Base-by-base conservation (phyloP, 2,113 vertebrate species). In the Embiotoca jacksoni region DNA sequence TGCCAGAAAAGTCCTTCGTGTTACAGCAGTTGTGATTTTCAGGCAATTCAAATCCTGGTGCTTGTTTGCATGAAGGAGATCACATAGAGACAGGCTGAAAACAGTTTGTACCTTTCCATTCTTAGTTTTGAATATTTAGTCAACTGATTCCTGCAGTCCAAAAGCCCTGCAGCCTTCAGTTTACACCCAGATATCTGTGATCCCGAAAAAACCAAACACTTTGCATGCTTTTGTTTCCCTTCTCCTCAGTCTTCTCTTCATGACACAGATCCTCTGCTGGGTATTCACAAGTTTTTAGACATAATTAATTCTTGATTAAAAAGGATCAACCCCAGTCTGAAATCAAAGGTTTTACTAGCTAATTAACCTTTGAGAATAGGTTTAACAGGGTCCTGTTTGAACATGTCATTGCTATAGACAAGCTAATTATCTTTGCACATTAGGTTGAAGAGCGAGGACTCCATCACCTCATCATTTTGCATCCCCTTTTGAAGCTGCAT, bases 301-400 rank as follows among this genome's bases (percentile, higher is more conserved):
- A 47, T 74, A 82, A 88, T 87, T 87, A 89, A 75, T 83, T 80
- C 75, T 84, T 88, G 88, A 90, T 91, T 88, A 89, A 80, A 88
- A 67, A 72, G 69, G 82, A 80, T 82, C 56, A 83, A 65, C 72
- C 71, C 47, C 67, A 41, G 77, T 52, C 66, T 72, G 67, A 86
- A 79, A 88, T 85, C 86, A 85, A 85, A 87, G 72, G 75, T 78
- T 65, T 56, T n/a, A 62, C 23, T 32, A 16, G 30, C 75, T 87
- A 87, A 88, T 91, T 85, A 87, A 79, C 72, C 60, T 82, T 72
- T 71, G 58, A 57, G 75, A 75, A 62, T 10, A 7, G 71, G 31
- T 63, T 71, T 84, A 75, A 76, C 53, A 47, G 36, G 5, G 80
- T 73, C 65, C 54, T 60, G 73, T 82, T 81, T 75, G 39, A 84